Evolutionary conservation across 1,140 invertebrate species (phyloP).

Genomic region (Aphidius gifuensis): DNA sequence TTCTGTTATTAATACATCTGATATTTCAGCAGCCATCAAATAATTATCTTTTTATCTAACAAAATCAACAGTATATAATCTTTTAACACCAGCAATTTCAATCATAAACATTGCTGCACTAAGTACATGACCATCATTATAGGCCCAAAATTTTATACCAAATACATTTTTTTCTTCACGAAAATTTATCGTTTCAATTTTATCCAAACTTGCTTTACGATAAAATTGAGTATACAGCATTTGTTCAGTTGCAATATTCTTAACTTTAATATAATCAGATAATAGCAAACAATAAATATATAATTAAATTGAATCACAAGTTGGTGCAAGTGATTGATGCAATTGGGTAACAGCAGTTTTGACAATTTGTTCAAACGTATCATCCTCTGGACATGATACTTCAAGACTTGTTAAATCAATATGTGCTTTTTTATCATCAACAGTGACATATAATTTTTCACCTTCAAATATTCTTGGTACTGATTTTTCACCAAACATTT

Average conservation of each 20-base stretch:
- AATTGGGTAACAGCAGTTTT: slow-evolving; percentile 82
- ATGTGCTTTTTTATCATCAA: slow-evolving; percentile 80
- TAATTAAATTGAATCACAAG: slow-evolving; percentile 41
- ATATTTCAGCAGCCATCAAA: slow-evolving; percentile 98
- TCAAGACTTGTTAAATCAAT: slow-evolving; percentile 81
- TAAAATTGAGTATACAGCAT: slow-evolving; percentile 79
- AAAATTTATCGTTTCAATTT: slow-evolving; percentile 98
- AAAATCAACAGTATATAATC: slow-evolving; percentile 97
- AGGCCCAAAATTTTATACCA: slow-evolving; percentile 97
- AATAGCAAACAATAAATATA: slow-evolving; percentile 77
- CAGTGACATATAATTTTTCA: slow-evolving; percentile 80
- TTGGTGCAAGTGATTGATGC: slow-evolving; percentile 78
- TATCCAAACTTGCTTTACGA: slow-evolving; percentile 96
- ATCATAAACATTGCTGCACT: slow-evolving; percentile 99
- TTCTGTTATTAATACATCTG: slow-evolving; percentile 97
- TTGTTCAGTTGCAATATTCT: slow-evolving; percentile 95
- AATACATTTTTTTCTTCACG: slow-evolving; percentile 97
- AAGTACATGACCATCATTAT: slow-evolving; percentile 97
- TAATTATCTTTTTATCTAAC: slow-evolving; percentile 98
- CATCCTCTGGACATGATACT: slow-evolving; percentile 78
- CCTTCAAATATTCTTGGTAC: slow-evolving; percentile 94
- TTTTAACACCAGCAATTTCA: slow-evolving; percentile 96
- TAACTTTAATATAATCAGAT: slow-evolving; percentile 99
- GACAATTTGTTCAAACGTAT: slow-evolving; percentile 77
- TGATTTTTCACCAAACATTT: slow-evolving; percentile 92